Evolutionary conservation across 64 coral and sea anemone species (phyloP).

Genomic region (Porites australiensis): DNA sequence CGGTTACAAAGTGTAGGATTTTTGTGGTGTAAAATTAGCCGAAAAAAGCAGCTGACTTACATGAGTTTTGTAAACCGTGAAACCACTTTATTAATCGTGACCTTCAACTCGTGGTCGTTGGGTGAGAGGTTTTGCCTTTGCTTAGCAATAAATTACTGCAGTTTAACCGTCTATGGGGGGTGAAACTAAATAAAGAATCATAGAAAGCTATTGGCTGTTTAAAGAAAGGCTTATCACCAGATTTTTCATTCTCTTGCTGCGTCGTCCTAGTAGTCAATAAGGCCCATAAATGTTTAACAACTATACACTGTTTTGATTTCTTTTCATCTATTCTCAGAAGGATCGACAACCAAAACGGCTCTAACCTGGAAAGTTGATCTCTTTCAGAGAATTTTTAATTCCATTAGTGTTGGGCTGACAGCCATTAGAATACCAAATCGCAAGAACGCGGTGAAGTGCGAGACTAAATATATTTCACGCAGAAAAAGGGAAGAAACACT

Average conservation of each 20-base stretch:
- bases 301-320: slow-evolving; percentile 36
- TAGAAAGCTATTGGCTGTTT: slow-evolving; percentile 14
- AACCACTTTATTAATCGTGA: neutral
- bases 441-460: neutral
- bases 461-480: too few relatives aligned
- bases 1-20: too few relatives aligned
- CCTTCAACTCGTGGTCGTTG: neutral
- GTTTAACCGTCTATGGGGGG: slow-evolving; percentile 21
- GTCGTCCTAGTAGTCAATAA: slow-evolving; percentile 20
- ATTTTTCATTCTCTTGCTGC: neutral
- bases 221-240: slow-evolving; percentile 28
- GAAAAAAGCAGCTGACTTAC: too few relatives aligned
- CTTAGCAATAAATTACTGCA: neutral
- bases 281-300: slow-evolving; percentile 37
- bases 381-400: neutral
- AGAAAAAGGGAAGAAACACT: too few relatives aligned
- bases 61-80: too few relatives aligned
- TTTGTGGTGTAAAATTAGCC: too few relatives aligned
- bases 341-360: slow-evolving; percentile 22
- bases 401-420: neutral
- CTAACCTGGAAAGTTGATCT: neutral
- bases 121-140: neutral
- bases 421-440: neutral
- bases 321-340: slow-evolving; percentile 29
- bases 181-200: slow-evolving; percentile 13